These are phyloP conservation scores for honey bee (Apis mellifera) DNA, from an alignment of 1,140 invertebrate genomes.

Conservation along the genomic window DNA sequence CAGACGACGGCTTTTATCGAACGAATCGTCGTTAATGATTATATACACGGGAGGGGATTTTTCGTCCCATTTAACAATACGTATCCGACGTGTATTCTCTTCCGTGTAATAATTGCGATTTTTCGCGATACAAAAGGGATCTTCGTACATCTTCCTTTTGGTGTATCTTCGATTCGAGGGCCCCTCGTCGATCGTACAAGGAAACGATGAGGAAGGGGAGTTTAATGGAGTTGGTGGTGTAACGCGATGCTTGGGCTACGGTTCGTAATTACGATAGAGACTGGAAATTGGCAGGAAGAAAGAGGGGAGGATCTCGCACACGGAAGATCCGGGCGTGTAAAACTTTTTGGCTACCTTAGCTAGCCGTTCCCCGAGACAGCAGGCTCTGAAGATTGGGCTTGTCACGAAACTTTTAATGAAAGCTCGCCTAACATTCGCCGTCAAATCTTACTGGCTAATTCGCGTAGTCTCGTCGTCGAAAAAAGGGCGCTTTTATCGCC, in stretches of 20 bases:
- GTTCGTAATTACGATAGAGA: conserved; percentile 28
- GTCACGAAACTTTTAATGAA: conserved; percentile 66
- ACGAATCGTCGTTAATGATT: too few species aligned
- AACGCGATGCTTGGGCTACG: neutral
- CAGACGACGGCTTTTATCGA: too few species aligned
- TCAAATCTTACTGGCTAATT: conserved; percentile 60
- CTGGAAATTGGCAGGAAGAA: conserved; percentile 6
- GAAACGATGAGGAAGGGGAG: neutral
- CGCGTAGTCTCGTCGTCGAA: conserved; percentile 6
- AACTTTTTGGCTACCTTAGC: conserved; percentile 48
- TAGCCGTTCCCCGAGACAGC: conserved; percentile 30
- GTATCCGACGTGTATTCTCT: too few species aligned
- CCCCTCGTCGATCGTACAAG: neutral
- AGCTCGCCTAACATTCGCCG: conserved; percentile 21
- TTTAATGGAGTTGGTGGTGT: too few species aligned
- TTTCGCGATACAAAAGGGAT: too few species aligned
- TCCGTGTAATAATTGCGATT: too few species aligned
- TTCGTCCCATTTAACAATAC: too few species aligned
- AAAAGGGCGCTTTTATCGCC: neutral
- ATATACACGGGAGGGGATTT: too few species aligned
- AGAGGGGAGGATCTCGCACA: conserved; percentile 29
- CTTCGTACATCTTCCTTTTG: too few species aligned
- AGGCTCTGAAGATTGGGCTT: conserved; percentile 40
- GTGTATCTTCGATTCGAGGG: too few species aligned
- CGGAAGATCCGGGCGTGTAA: conserved; percentile 23